These are phyloP conservation scores for Asarcornis scutulata DNA, from an alignment of 2,113 vertebrate genomes.

Conservation along the genomic window DNA sequence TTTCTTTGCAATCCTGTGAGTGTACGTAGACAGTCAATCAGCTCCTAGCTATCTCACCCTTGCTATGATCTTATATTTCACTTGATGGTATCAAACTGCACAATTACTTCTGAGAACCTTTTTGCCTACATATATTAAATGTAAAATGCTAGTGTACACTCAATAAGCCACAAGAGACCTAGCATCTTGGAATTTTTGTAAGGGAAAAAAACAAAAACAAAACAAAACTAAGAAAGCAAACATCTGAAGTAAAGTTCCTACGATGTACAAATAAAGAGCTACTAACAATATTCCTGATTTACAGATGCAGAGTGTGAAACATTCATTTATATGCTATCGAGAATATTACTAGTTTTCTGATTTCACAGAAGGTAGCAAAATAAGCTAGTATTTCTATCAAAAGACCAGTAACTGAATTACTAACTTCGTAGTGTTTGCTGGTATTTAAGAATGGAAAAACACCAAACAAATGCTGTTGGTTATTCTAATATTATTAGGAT, in stretches of 20 bases:
- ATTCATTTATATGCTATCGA: background rate
- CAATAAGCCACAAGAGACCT: background rate
- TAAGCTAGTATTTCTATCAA: background rate
- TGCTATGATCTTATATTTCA: background rate
- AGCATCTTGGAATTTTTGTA: background rate
- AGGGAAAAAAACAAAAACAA: background rate
- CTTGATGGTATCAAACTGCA: background rate
- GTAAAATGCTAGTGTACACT: background rate
- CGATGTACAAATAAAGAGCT: background rate
- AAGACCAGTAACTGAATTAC: background rate
- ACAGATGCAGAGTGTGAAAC: background rate
- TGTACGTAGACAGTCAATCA: fast-evolving
- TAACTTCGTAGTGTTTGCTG: background rate
- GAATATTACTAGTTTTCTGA: background rate
- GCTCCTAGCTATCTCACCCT: background rate
- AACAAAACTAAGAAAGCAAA: background rate
- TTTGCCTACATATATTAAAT: background rate
- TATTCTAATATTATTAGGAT: background rate
- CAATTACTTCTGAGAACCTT: background rate
- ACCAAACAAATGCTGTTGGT: background rate
- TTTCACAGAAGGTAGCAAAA: background rate
- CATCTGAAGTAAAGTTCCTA: background rate
- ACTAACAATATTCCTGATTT: background rate
- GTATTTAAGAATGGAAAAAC: background rate
- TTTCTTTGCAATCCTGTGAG: background rate